phyloP scores from a whole-genome alignment of 2,113 vertebrate species.

The Xerus inauris region DNA sequence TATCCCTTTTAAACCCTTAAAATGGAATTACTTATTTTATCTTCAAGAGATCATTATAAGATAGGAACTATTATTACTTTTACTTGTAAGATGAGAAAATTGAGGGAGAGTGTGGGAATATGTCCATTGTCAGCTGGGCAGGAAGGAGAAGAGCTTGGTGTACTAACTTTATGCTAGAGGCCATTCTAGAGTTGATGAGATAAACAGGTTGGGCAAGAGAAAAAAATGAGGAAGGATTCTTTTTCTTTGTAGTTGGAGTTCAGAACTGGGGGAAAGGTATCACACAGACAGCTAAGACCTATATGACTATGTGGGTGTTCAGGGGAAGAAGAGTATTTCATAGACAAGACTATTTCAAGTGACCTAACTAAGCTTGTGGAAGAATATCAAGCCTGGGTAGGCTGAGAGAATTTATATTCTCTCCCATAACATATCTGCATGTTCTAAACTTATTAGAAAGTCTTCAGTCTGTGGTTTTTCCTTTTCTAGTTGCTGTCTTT shows the following conservation, averaged over 20 bases:
- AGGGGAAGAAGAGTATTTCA: background rate
- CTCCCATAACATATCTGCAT: background rate
- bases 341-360: background rate
- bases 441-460: conserved; percentile 40
- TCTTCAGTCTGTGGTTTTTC: background rate
- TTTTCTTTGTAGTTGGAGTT: background rate
- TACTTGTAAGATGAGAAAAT: background rate
- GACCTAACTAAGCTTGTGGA: background rate
- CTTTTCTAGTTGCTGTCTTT: conserved; percentile 21
- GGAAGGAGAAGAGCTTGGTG: background rate
- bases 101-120: background rate
- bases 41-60: background rate
- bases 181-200: background rate
- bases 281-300: background rate
- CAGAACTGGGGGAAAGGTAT: background rate
- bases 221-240: background rate
- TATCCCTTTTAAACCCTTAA: conserved; percentile 10
- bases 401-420: background rate
- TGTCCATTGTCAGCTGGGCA: background rate
- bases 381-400: background rate
- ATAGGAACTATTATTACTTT: background rate
- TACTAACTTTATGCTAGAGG: background rate
- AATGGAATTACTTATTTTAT: conserved; percentile 18
- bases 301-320: background rate
- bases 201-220: background rate